A percentile compares a stretch with the other conserved stretches of the same genome.
Evolutionary conservation across 2,888 invertebrate genomes (phyloP).

Genomic region (Drosophila colorata): DNA sequence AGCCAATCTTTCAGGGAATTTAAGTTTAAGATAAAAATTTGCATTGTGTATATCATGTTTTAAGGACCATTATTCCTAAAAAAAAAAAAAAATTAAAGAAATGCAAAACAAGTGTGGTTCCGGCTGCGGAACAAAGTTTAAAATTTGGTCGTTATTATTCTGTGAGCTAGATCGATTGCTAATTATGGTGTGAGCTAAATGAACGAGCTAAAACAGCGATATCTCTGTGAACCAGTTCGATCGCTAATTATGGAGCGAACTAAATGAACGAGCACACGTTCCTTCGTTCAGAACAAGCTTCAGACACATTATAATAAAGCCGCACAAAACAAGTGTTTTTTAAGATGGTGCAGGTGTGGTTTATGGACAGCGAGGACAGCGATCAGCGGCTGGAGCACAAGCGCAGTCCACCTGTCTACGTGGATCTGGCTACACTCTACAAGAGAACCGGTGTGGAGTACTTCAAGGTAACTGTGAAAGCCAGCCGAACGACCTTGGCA

Average conservation of each 20-base stretch:
- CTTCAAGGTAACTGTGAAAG: constrained; percentile 89
- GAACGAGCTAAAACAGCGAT: neutral
- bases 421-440: constrained; percentile 89
- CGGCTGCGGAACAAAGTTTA: no score
- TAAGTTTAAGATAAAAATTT: no score
- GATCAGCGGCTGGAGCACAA: constrained; percentile 95
- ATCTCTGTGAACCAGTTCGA: no score
- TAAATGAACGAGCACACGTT: neutral
- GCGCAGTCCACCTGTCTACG: constrained; percentile 90
- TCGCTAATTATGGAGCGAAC: neutral
- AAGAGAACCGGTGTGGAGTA: constrained; percentile 94
- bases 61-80: no score
- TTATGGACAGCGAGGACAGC: constrained; percentile 89
- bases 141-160: no score
- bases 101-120: no score
- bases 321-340: neutral
- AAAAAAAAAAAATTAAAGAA: no score
- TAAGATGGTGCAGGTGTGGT: constrained; percentile 95
- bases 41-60: no score
- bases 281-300: neutral
- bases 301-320: neutral
- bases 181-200: neutral
- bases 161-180: neutral
- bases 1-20: no score
- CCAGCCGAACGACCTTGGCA: constrained; percentile 53